Evolutionary conservation across 2,888 invertebrate genomes (phyloP), one percentile per base, ranked within the genome.

Genomic region (Orchesella flavescens): DNA sequence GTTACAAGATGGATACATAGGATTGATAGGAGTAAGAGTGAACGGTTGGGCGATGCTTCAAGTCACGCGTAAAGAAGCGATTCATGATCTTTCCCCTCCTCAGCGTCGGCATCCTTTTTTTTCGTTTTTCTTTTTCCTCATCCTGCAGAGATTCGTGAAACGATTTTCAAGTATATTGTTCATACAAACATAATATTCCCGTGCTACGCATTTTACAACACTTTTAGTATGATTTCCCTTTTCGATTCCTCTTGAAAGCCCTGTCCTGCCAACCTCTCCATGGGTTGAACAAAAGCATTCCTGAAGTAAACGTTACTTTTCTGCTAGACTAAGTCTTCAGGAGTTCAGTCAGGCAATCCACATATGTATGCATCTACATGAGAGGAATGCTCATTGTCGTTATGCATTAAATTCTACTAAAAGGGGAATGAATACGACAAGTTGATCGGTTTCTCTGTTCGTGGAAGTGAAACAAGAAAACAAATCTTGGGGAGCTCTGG

Each of bases 121-220:
- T 63, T 55, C 19, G 1, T 65, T 17, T 65, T 66, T 68, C 43
- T 66, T 77, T 84, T 77, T 84, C 69, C 72, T 81, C 55, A 68
- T 75, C 69, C 43, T 75, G 74, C 81, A 81, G 81, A 74, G 84
- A 86, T 84, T 86, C 86, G 84, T 86, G 84, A 84, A 86, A 76
- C 84, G 84, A 83, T 84, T 86, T 86, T 83, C 75, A 86, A 86
- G 77, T 84, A 83, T 66, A 84, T 84, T 86, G 84, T 84, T 84
- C 84, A 82, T 80, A 74, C 81, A 75, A 81, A 74, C 66, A 75
- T 69, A 34, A 34, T 34, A 34, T 34, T 34, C 34, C 34, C 34
- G 34, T 34, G 34, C 34, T 34, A 34, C 34, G 7, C 34, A 34
- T 34, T 34, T 34, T 34, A 34, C 34, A 34, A 7, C 34, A 34